phyloP scores from a whole-genome alignment of 2,888 invertebrate genomes.

The Ectemnius continuus region DNA sequence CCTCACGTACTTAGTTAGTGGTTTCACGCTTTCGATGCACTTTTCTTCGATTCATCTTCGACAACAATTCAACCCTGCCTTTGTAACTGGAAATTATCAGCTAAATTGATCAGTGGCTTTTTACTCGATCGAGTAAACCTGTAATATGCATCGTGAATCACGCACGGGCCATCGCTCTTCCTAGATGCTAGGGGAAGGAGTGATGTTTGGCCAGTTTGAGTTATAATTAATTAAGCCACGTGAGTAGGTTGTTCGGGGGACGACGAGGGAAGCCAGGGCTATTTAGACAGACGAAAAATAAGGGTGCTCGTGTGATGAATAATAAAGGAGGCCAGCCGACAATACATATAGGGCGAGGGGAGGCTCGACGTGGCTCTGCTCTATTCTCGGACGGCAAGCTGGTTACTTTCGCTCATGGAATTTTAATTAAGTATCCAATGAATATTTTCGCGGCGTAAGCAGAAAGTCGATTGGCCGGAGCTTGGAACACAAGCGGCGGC shows the following conservation, averaged over 20 bases:
- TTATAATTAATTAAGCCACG: too few relatives aligned
- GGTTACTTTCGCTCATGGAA: slow-evolving; percentile 5
- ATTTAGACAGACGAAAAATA: background rate
- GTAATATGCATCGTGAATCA: too few relatives aligned
- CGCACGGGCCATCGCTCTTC: too few relatives aligned
- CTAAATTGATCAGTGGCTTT: too few relatives aligned
- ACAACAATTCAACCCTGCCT: too few relatives aligned
- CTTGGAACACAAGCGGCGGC: background rate
- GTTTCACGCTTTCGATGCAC: background rate
- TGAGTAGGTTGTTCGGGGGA: too few relatives aligned
- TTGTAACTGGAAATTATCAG: too few relatives aligned
- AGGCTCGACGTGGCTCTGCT: background rate
- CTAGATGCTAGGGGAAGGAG: too few relatives aligned
- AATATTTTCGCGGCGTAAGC: background rate
- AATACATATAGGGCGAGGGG: slow-evolving; percentile 1
- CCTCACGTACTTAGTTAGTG: too few relatives aligned
- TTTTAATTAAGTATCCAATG: slow-evolving; percentile 2
- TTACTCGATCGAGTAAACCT: too few relatives aligned
- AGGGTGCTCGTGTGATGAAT: slow-evolving; percentile 3
- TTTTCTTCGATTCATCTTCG: background rate
- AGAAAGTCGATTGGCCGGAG: slow-evolving; percentile 17
- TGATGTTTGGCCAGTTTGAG: too few relatives aligned
- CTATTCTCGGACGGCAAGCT: background rate
- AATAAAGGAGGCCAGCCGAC: background rate
- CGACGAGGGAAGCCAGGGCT: too few relatives aligned